Conservation (phyloP, 2,888 invertebrate species). For the Orthonychiurus folsomi region DNA sequence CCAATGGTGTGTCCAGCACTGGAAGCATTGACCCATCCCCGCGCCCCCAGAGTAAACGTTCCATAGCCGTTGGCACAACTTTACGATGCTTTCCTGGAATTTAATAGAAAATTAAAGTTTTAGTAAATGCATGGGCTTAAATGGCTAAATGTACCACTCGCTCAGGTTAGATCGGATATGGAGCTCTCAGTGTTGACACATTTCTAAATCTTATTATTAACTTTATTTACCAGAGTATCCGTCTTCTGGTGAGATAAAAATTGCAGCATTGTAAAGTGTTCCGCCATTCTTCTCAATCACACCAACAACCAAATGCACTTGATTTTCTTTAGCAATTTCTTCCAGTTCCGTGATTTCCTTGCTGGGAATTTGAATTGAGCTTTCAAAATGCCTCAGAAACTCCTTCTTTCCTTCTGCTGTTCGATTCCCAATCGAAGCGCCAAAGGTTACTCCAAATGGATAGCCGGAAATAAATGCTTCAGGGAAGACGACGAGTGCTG, state of each 20-base stretch:
- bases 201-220: not conserved
- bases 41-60: constrained; percentile 23
- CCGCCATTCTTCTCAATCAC: constrained; percentile 26
- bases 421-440: not conserved
- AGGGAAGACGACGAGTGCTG: constrained; percentile 27
- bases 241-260: constrained; percentile 23
- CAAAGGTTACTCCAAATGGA: constrained; percentile 22
- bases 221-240: constrained; percentile 14
- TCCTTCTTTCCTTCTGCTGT: constrained; percentile 24
- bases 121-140: no score
- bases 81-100: constrained; percentile 22
- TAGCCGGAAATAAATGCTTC: constrained; percentile 32
- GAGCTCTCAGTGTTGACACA: no score
- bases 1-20: constrained; percentile 22
- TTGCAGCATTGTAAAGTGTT: constrained; percentile 26
- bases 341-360: constrained; percentile 21
- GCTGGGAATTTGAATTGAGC: constrained; percentile 27
- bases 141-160: no score
- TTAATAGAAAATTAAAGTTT: not conserved
- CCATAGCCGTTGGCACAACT: constrained; percentile 27
- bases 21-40: constrained; percentile 27
- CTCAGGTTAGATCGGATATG: no score
- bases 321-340: constrained; percentile 19
- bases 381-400: constrained; percentile 27
- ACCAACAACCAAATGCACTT: constrained; percentile 24